Evolutionary conservation across 2,797 vertebrate genomes (phyloP), one percentile per base, ranked within the genome.

Genomic region (Tangara arthus): DNA sequence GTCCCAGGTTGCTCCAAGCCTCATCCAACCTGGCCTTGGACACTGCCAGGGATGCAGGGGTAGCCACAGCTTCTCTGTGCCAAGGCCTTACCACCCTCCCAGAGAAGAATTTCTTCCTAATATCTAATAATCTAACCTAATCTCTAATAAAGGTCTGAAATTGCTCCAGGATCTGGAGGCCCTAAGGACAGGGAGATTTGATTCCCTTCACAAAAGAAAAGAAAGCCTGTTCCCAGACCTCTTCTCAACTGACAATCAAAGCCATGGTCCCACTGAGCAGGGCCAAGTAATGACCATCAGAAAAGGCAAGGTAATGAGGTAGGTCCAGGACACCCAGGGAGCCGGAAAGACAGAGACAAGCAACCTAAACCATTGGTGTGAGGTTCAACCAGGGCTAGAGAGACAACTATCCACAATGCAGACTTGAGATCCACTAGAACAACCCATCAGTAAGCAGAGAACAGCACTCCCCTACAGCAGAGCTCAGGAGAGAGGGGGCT

Each of bases 11-110:
- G 47, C 12, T 89, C 50, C n/a, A 15, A 49, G 35, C 4, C 16
- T 16, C 0, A 0, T n/a, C 32, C 56, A 77, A 0, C 15, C 37
- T 71, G 72, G 15, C 24, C 64, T 70, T 44, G 42, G 50, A 1
- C 57, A 70, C 28, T 77, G 0, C 8, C 55, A 75, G 70, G 5
- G 41, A 76, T 42, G 2, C 57, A 46, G 34, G 15, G 22, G 15
- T 26, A 81, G 55, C 30, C n/a, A 34, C 71, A 70, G 64, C 50
- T 77, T 0, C 49, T 56, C 32, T 63, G 14, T 49, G 63, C 63
- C 42, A 82, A n/a, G 49, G 9, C 15, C 37, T 77, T 0, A 0
- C 10, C 24, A 57, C n/a, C n/a, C 57, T 70, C 14, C 0, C 21
- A 77, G n/a, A 32, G 57, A 52, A 70, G 3, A 5, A 52, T 64